Evolutionary conservation across 2,888 invertebrate genomes (phyloP).

Genomic region (Lasius platythorax): DNA sequence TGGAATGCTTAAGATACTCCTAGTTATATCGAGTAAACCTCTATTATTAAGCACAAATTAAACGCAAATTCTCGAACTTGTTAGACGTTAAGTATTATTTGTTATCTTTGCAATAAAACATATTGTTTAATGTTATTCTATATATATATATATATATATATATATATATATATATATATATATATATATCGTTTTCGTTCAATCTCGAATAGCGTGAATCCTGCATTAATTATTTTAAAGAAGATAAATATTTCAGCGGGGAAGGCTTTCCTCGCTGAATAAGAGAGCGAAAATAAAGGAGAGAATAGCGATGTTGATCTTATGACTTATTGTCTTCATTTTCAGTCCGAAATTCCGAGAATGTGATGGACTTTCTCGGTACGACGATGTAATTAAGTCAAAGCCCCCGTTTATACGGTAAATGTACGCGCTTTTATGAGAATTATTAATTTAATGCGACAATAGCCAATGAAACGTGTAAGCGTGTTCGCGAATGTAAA

Average conservation of each 20-base stretch:
- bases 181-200: not conserved
- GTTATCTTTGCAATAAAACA: not conserved
- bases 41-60: not conserved
- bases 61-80: not conserved
- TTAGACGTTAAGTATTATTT: constrained; percentile 2
- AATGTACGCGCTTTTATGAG: constrained; percentile 25
- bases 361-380: not conserved
- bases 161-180: too few relatives aligned
- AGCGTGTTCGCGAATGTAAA: constrained; percentile 30
- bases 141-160: not conserved
- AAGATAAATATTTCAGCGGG: not conserved
- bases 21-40: not conserved
- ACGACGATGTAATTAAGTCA: constrained; percentile 22
- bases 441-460: constrained; percentile 35
- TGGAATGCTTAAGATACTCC: not conserved
- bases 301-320: constrained; percentile 10
- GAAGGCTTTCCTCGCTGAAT: constrained; percentile 12
- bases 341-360: constrained; percentile 7
- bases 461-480: constrained; percentile 35
- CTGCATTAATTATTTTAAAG: constrained; percentile 5
- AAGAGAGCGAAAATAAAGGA: not conserved
- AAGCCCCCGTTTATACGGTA: constrained; percentile 15
- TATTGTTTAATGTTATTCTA: not conserved
- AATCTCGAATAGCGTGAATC: not conserved
- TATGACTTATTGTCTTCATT: constrained; percentile 33